A percentile compares a stretch with the other conserved stretches of the same genome.
Evolutionary conservation across 1,140 invertebrate genomes (phyloP).

Genomic region (Mya arenaria): DNA sequence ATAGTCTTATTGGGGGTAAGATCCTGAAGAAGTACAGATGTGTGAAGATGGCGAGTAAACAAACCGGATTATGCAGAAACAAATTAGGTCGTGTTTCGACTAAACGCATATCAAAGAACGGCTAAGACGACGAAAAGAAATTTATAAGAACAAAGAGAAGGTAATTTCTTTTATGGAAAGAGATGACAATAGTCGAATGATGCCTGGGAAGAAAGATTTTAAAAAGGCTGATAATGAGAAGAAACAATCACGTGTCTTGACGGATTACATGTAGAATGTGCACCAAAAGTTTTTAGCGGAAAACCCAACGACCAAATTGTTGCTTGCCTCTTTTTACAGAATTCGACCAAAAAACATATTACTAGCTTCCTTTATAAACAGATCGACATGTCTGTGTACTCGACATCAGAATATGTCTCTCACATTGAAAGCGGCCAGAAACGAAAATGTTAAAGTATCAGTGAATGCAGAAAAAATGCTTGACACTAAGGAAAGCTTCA

Average conservation of each 20-base stretch:
- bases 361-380: not conserved
- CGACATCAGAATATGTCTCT: constrained; percentile 49
- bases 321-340: not conserved
- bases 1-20: constrained; percentile 4
- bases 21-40: constrained; percentile 48
- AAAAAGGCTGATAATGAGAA: not conserved
- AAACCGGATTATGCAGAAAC: constrained; percentile 24
- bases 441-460: not conserved
- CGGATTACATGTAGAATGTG: constrained; percentile 15
- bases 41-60: constrained; percentile 7
- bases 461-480: not conserved
- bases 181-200: constrained; percentile 30
- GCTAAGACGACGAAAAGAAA: not conserved
- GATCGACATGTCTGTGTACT: constrained; percentile 48
- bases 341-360: constrained; percentile 14
- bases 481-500: not conserved
- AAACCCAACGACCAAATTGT: not conserved
- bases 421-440: constrained; percentile 18
- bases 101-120: not conserved
- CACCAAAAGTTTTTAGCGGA: constrained; percentile 12
- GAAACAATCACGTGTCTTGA: constrained; percentile 17
- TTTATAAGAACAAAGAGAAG: not conserved
- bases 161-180: constrained; percentile 29
- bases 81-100: not conserved
- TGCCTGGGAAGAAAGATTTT: constrained; percentile 25